Conservation (phyloP, 2,888 invertebrate genomes). For the Lagria hirta region DNA sequence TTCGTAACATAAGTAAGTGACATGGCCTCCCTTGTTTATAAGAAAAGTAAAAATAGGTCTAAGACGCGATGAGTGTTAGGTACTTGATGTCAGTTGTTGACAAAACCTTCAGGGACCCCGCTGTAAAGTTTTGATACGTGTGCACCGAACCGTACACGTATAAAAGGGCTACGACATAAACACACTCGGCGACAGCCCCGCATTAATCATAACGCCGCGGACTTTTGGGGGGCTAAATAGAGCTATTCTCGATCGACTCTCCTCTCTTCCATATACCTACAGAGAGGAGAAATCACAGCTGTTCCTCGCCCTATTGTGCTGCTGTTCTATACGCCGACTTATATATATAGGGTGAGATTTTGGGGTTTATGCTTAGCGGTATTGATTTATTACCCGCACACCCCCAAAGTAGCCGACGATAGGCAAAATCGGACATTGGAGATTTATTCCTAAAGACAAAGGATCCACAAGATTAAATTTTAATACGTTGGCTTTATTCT, state of each 20-base stretch:
- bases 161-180: conserved; percentile 52
- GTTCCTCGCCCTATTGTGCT: conserved; percentile 33
- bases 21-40: too few species aligned
- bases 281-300: conserved; percentile 36
- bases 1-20: too few species aligned
- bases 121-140: conserved; percentile 55
- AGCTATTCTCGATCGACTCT: conserved; percentile 44
- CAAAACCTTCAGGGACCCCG: conserved; percentile 36
- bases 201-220: conserved; percentile 53
- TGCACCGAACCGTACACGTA: conserved; percentile 51
- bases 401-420: too few species aligned
- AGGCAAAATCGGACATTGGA: too few species aligned
- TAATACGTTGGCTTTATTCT: too few species aligned
- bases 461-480: too few species aligned
- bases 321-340: conserved; percentile 17
- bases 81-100: too few species aligned
- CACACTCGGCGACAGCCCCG: conserved; percentile 47
- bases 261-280: too few species aligned
- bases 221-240: conserved; percentile 45
- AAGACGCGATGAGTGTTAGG: too few species aligned
- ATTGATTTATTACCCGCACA: conserved; percentile 40
- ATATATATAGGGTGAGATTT: conserved; percentile 36
- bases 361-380: conserved; percentile 38
- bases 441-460: too few species aligned
- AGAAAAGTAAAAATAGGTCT: too few species aligned